Conservation (phyloP, 64 coral and sea anemone genomes). For the Trachythela sp. region DNA sequence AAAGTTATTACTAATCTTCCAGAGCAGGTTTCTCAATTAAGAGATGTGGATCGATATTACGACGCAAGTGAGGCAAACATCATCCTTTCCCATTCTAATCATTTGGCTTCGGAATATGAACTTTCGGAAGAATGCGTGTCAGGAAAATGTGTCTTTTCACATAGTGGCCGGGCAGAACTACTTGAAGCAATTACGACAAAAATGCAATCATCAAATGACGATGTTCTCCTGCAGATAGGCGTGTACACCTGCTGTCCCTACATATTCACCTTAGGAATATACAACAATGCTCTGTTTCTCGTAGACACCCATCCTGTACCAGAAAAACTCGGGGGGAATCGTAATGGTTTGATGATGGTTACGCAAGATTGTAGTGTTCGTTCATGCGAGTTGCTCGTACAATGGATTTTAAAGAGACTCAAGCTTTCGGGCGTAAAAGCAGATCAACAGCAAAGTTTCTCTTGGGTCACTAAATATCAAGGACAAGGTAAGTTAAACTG, state of each 20-base stretch:
- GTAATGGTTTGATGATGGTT: conserved; percentile 35
- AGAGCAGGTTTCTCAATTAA: no score
- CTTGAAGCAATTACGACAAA: no score
- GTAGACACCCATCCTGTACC: conserved; percentile 41
- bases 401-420: conserved; percentile 33
- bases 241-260: conserved; percentile 26
- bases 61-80: no score
- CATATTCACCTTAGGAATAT: conserved; percentile 20
- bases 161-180: no score
- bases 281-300: conserved; percentile 39
- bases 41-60: no score
- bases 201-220: no score
- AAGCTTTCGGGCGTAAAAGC: not conserved
- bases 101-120: no score
- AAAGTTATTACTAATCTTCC: no score
- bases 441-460: conserved; percentile 24
- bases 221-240: no score
- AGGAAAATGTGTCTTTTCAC: no score
- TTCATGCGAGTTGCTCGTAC: conserved; percentile 31
- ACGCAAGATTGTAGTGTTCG: conserved; percentile 29
- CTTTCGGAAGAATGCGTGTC: no score
- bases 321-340: conserved; percentile 19
- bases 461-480: conserved; percentile 28
- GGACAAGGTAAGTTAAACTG: not conserved
- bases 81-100: no score